Evolutionary conservation across 1,140 invertebrate species (phyloP).

Genomic region (Philotrypesis tridentata): DNA sequence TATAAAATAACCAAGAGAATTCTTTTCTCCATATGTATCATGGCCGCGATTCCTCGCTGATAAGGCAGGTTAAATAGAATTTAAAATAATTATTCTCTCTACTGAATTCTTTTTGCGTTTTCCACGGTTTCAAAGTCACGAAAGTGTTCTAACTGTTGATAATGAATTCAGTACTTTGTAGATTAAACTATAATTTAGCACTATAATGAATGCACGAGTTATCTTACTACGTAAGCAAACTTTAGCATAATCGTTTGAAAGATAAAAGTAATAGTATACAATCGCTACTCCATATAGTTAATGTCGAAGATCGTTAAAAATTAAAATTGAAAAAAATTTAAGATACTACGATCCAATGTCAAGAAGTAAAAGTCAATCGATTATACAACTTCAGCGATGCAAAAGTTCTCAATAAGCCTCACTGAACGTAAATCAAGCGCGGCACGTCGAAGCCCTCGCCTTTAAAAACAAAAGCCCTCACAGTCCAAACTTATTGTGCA

Average conservation of each 20-base stretch:
- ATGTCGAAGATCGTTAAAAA: no score
- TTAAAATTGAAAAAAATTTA: no score
- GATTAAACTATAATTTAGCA: background rate
- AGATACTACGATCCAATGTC: background rate
- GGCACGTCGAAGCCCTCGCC: background rate
- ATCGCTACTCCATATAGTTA: no score
- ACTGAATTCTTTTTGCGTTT: background rate
- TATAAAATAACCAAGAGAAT: no score
- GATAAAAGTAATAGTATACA: no score
- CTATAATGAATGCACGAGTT: background rate
- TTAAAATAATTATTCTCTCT: conserved; percentile 15
- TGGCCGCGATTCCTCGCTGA: background rate
- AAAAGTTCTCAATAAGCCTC: background rate
- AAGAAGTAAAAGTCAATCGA: background rate
- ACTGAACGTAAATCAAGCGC: background rate
- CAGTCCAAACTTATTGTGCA: background rate
- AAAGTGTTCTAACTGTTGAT: conserved; percentile 8
- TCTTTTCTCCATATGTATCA: no score
- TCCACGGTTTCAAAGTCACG: background rate
- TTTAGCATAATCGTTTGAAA: no score
- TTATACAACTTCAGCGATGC: background rate
- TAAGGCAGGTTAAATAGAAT: background rate
- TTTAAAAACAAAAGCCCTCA: background rate
- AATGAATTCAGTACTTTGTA: conserved; percentile 8
- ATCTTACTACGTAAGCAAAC: background rate